phyloP scores from a whole-genome alignment of 2,797 vertebrate species.

The Hylomyscus alleni region DNA sequence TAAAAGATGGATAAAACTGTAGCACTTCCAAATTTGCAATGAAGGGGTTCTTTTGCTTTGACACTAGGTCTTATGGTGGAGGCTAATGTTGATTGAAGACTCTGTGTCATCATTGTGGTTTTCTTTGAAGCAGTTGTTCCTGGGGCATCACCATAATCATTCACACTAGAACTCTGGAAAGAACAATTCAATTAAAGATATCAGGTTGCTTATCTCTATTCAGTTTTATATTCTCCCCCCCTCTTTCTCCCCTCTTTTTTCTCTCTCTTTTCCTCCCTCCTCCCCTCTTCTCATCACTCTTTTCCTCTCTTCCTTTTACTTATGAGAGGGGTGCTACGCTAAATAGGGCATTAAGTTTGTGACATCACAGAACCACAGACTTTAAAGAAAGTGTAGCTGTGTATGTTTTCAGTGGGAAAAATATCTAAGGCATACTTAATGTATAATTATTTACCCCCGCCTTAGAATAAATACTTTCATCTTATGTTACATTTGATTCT shows the following conservation, averaged over 20 bases:
- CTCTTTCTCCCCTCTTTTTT: fast-evolving
- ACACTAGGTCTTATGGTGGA: conserved; percentile 13
- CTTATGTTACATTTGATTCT: background rate
- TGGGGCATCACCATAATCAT: background rate
- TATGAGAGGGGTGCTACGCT: background rate
- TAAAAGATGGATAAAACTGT: conserved; percentile 49
- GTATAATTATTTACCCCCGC: background rate
- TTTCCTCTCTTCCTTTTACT: no score
- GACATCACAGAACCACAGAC: background rate
- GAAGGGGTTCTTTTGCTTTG: conserved; percentile 58
- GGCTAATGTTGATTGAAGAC: conserved; percentile 11
- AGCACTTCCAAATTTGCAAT: conserved; percentile 31
- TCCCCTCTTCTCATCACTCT: background rate
- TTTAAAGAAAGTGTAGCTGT: background rate
- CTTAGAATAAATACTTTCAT: conserved; percentile 18
- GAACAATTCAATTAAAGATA: background rate
- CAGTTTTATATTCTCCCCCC: background rate
- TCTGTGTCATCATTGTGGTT: background rate
- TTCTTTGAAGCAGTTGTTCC: background rate
- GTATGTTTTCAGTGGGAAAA: background rate
- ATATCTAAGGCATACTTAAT: background rate
- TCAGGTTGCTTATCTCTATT: no score
- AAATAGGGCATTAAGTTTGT: background rate
- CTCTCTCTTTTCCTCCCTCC: background rate
- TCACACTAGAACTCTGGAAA: background rate